phyloP scores from a whole-genome alignment of 2,113 vertebrate genomes.

The Lanius ludovicianus region DNA sequence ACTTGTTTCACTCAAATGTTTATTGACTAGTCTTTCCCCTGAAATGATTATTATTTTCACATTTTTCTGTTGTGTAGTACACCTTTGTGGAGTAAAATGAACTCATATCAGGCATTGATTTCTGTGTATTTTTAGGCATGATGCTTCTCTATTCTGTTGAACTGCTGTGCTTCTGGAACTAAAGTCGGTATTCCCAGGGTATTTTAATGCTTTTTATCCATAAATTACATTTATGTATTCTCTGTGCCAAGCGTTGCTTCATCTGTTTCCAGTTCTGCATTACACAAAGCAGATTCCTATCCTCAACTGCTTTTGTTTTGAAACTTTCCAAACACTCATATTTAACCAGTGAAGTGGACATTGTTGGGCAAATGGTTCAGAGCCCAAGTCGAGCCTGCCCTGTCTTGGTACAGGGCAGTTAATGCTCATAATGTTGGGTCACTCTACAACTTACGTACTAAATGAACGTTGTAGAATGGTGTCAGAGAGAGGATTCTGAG shows the following conservation, averaged over 20 bases:
- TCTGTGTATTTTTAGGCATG: neutral
- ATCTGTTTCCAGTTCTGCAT: neutral
- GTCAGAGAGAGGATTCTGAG: neutral
- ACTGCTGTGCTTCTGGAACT: neutral
- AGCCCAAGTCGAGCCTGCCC: neutral
- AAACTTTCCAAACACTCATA: neutral
- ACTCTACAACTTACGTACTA: neutral
- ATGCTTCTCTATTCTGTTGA: neutral
- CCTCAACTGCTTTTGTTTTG: neutral
- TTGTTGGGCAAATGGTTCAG: neutral
- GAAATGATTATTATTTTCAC: conserved; percentile 4
- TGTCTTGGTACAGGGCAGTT: neutral
- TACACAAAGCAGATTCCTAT: neutral
- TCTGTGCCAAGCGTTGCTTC: neutral
- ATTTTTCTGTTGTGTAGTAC: neutral
- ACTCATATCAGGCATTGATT: conserved; percentile 5
- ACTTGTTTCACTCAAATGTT: conserved; percentile 1
- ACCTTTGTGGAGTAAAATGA: neutral
- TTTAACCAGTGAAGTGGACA: neutral
- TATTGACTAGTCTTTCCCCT: neutral
- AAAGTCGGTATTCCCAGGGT: neutral
- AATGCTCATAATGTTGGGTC: neutral
- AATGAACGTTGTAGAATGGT: neutral
- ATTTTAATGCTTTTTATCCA: neutral
- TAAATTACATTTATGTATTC: neutral